Percentiles rank a stretch among this genome's conserved stretches.
Evolutionary conservation across 2,113 vertebrate genomes (phyloP).

Genomic region (Carassius carassius): DNA sequence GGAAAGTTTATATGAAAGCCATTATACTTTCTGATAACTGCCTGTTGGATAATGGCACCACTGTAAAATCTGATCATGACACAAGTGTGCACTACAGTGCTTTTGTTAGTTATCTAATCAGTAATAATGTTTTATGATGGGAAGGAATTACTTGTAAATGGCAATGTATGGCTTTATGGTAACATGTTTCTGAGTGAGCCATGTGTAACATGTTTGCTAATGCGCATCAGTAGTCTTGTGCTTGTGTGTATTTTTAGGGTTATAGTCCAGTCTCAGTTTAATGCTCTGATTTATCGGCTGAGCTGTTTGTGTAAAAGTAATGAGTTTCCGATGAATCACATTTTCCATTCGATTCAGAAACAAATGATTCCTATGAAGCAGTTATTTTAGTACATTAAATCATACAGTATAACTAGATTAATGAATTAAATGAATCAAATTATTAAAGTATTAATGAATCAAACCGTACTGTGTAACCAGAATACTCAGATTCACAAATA

Average conservation of each 20-base stretch:
- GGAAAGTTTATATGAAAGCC: not conserved
- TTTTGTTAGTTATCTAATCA: slow-evolving; percentile 7
- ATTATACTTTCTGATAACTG: not conserved
- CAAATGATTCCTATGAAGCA: not conserved
- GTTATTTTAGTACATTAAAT: not conserved
- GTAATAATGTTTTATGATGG: slow-evolving; percentile 5
- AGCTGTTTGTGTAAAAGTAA: not conserved
- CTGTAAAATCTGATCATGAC: not conserved
- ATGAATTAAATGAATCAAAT: no score
- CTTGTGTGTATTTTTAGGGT: not conserved
- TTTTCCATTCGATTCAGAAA: not conserved
- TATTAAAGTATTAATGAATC: no score
- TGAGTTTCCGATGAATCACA: not conserved
- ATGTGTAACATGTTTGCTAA: not conserved
- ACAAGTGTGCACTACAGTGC: not conserved
- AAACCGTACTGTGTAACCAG: not conserved
- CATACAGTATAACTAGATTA: not conserved
- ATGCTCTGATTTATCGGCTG: not conserved
- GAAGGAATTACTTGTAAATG: not conserved
- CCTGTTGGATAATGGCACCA: not conserved
- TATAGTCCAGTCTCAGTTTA: no score
- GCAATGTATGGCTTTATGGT: not conserved
- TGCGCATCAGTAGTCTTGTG: not conserved
- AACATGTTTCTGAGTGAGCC: no score
- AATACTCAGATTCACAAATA: no score